Evolutionary conservation across 2,797 vertebrate genomes (phyloP), one percentile per base, ranked within the genome.

Genomic region (Macrochelys suwanniensis): DNA sequence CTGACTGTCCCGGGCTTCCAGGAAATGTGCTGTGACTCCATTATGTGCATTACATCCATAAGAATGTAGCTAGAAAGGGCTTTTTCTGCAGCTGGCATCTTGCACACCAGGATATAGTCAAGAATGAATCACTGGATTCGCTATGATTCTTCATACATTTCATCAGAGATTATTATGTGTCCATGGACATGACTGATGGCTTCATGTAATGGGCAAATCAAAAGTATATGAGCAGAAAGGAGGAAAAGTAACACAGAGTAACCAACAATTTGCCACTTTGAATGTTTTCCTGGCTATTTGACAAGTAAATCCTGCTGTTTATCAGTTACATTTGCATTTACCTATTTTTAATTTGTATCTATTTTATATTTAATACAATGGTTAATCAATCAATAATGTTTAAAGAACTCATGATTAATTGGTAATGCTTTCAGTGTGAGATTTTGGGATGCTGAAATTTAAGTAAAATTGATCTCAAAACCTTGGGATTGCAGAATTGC

Each of bases 281-380:
- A 80, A 87, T 90, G 42, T 92, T 93, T 89, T 93, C 81, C 88
- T 87, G 81, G 87, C 88, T 94, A 82, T 89, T 89, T 91, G 90
- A 96, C 47, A 94, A 93, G 93, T 96, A 54, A 92, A 95, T 89
- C 82, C 79, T 87, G 19, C 45, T 65, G 45, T 61, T 28, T 89
- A 87, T 93, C 89, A 83, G 93, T 94, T 91, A 87, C 87, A 94
- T 96, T 95, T 94, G 85, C 21, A 87, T 90, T 93, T 92, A 57
- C 51, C 80, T 90, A 83, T 89, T 96, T 96, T 95, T 87, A 95
- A 93, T 93, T 84, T 93, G 93, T 94, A 68, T 95, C 93, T 90
- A 54, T 96, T 97, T 96, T 68, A 71, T 90, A 88, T 76, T 95
- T 82, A 90, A 92, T 89, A 94, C 80, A 94, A 95, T 85, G 81